These are phyloP conservation scores for Equus quagga DNA, from an alignment of 2,113 vertebrate genomes.

Conservation along the genomic window DNA sequence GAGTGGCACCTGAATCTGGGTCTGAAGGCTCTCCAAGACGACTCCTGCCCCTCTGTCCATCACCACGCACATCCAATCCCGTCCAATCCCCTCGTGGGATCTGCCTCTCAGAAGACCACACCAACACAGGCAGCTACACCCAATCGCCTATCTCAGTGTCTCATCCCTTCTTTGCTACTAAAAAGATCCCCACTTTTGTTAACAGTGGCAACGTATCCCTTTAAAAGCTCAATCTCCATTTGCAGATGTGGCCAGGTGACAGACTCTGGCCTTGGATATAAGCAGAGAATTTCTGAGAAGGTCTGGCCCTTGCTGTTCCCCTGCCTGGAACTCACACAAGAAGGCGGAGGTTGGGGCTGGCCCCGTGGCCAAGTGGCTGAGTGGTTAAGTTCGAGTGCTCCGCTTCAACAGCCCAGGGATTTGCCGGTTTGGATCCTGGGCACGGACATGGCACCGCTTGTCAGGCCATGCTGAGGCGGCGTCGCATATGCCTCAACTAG, in stretches of 20 bases:
- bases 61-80: accelerated
- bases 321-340: not conserved
- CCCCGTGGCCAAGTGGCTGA: too few relatives aligned
- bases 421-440: too few relatives aligned
- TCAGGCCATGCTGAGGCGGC: too few relatives aligned
- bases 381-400: too few relatives aligned
- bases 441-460: too few relatives aligned
- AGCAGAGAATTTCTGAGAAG: not conserved
- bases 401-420: too few relatives aligned
- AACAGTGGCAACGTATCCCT: not conserved
- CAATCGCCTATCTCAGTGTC: not conserved
- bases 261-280: not conserved
- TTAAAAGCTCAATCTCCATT: too few relatives aligned
- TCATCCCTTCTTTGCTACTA: not conserved
- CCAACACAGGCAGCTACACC: too few relatives aligned
- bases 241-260: not conserved
- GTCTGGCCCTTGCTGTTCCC: not conserved
- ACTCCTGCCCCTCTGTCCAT: not conserved
- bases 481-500: too few relatives aligned
- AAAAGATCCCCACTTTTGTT: not conserved
- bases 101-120: not conserved
- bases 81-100: accelerated
- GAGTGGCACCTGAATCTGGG: accelerated
- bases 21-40: accelerated
- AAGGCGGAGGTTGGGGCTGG: not conserved